Evolutionary conservation across 2,113 vertebrate genomes (phyloP).

Genomic region (Pristiophorus japonicus): DNA sequence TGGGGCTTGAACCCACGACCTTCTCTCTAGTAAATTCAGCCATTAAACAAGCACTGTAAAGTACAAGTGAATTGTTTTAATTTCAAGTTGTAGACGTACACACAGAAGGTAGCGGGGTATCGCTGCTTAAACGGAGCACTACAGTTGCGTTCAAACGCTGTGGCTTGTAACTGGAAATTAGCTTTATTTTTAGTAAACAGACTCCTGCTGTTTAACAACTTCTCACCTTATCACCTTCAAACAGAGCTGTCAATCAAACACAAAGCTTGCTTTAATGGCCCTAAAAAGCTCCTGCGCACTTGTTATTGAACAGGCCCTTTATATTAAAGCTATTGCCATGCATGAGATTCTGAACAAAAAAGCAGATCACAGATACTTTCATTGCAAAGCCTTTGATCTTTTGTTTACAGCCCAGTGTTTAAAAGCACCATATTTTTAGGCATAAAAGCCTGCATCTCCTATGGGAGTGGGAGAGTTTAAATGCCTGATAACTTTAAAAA

Average conservation of each 20-base stretch:
- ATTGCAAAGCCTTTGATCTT: not conserved
- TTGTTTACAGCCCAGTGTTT: not conserved
- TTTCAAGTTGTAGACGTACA: not conserved
- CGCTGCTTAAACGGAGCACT: not conserved
- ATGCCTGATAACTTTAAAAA: not conserved
- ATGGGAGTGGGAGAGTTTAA: not conserved
- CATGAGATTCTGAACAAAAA: constrained; percentile 5
- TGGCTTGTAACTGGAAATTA: not conserved
- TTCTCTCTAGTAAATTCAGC: not conserved
- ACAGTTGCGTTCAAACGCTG: not conserved
- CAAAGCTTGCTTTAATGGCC: not conserved
- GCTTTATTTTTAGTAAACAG: not conserved
- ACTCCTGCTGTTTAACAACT: constrained; percentile 18
- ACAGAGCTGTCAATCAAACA: constrained; percentile 14
- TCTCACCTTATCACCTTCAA: constrained; percentile 11
- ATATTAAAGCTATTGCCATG: not conserved
- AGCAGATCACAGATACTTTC: not conserved
- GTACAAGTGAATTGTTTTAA: not conserved
- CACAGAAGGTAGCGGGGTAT: not conserved
- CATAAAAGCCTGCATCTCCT: not conserved
- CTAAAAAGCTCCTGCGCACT: constrained; percentile 16
- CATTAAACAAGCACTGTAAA: not conserved
- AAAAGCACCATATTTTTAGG: constrained; percentile 16
- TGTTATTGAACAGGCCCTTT: not conserved
- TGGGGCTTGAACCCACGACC: not conserved